Base-by-base conservation (phyloP, 2,113 vertebrate species). In the Platanista minor region DNA sequence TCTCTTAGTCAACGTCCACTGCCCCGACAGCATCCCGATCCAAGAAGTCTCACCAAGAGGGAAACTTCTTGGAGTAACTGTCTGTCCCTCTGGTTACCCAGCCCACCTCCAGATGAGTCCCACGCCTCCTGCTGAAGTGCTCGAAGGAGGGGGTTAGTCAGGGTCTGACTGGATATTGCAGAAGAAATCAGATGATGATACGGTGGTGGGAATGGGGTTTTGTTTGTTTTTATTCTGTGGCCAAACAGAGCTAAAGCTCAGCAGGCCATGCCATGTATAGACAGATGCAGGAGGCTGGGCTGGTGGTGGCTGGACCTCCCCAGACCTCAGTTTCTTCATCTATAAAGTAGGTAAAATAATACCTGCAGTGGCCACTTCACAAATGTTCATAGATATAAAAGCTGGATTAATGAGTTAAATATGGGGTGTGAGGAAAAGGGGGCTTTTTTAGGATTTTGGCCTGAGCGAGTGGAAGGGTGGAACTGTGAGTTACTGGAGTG, bases 11-110 rank as follows among this genome's bases (percentile, higher is more conserved):
- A 84, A 11, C 77, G 7, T 27, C 59, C 7, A 10, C 74, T 7
- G 1, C 80, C 87, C 39, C 18, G 29, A 39, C 67, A 81, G 43
- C 10, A 11, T 3, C 43, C 31, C 6, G n/a, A 46, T 13, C 77
- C 46, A 17, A 52, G 33, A 17, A 52, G 33, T 57, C 43, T 78
- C 87, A 71, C 57, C 33, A 36, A 84, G 49, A 69, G 5, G 54
- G 66, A n/a, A 66, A 57, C 66, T 61, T 25, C 72, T 39, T 25
- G 20, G 6, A 20, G 41, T 97, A 62, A 97, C 92, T 95, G 20
- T 23, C 0, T 0, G 43, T 84, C 54, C 41, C 14, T 41, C 69
- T 75, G 59, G 25, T 57, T 49, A 66, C 23, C 69, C 46, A 74
- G 75, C 69, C 59, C 23, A 49, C 33, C 66, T 72, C 90, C 6